phyloP scores from a whole-genome alignment of 2,888 invertebrate genomes.

The Campaea margaritaria region DNA sequence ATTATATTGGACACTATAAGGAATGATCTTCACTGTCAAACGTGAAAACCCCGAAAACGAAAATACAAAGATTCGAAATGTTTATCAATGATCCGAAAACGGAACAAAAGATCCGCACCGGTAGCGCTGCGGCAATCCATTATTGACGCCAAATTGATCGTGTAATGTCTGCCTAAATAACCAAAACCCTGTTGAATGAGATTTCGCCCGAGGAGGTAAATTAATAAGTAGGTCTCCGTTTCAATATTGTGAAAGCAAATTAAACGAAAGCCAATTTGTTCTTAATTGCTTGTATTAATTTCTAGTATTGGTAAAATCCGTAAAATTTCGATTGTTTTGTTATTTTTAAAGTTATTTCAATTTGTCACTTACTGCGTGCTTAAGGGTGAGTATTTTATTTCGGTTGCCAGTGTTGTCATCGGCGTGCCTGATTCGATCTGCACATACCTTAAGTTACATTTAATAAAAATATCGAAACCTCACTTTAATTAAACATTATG shows the following conservation, averaged over 20 bases:
- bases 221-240: conserved; percentile 2
- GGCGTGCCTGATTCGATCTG: too few species aligned
- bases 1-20: too few species aligned
- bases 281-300: conserved; percentile 5
- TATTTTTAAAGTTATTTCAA: neutral
- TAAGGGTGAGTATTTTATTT: too few species aligned
- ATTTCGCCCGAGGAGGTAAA: neutral
- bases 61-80: too few species aligned
- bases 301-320: neutral
- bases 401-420: too few species aligned
- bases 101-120: too few species aligned
- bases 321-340: neutral
- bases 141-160: neutral
- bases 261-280: conserved; percentile 8
- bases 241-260: conserved; percentile 4
- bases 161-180: conserved; percentile 10
- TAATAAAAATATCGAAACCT: neutral
- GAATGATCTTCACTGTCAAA: too few species aligned
- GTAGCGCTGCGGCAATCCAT: neutral
- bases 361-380: too few species aligned
- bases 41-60: too few species aligned
- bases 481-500: conserved; percentile 2
- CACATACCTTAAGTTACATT: too few species aligned
- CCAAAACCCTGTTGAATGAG: neutral
- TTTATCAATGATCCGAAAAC: too few species aligned